Evolutionary conservation across 2,888 invertebrate genomes (phyloP).

Genomic region (Lordiphosa andalusiaca): DNA sequence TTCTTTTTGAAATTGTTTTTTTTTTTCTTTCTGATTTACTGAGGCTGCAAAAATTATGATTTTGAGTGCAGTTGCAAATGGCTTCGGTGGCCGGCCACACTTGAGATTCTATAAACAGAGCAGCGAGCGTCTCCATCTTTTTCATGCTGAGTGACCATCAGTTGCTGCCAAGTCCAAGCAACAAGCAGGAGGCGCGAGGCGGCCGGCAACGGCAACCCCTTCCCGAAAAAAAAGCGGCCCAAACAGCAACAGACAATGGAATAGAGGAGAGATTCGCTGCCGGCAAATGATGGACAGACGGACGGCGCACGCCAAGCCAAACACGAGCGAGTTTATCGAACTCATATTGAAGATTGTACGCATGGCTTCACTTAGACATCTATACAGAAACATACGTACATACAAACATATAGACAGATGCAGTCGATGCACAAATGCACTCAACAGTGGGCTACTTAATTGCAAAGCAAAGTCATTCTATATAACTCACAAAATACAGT

Average conservation of each 20-base stretch:
- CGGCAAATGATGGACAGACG: too few relatives aligned
- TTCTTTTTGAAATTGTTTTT: too few relatives aligned
- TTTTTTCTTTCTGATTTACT: slow-evolving; percentile 7
- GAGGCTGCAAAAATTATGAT: slow-evolving; percentile 9
- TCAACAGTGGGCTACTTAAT: slow-evolving; percentile 33
- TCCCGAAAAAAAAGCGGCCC: slow-evolving; percentile 3
- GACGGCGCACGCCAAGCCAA: slow-evolving; percentile 72
- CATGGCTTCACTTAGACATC: slow-evolving; percentile 62
- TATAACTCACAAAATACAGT: slow-evolving; percentile 12
- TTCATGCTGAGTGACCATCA: slow-evolving; percentile 72
- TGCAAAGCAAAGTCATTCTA: slow-evolving; percentile 26
- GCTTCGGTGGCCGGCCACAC: slow-evolving; percentile 2
- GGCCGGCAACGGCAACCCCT: slow-evolving; percentile 9
- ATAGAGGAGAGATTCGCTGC: slow-evolving; percentile 22
- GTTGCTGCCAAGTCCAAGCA: slow-evolving; percentile 22
- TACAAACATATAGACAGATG: slow-evolving; percentile 12
- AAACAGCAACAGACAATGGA: slow-evolving; percentile 38
- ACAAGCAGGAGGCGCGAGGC: slow-evolving; percentile 1
- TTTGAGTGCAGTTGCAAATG: slow-evolving; percentile 10
- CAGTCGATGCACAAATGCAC: slow-evolving; percentile 21
- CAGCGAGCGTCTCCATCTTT: slow-evolving; percentile 8
- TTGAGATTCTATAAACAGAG: slow-evolving; percentile 21
- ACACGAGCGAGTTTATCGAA: slow-evolving; percentile 68
- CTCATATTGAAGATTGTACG: slow-evolving; percentile 75
- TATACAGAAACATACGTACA: slow-evolving; percentile 5